Base-by-base conservation (phyloP, 2,888 invertebrate genomes). In the Azorinus chamasolen region DNA sequence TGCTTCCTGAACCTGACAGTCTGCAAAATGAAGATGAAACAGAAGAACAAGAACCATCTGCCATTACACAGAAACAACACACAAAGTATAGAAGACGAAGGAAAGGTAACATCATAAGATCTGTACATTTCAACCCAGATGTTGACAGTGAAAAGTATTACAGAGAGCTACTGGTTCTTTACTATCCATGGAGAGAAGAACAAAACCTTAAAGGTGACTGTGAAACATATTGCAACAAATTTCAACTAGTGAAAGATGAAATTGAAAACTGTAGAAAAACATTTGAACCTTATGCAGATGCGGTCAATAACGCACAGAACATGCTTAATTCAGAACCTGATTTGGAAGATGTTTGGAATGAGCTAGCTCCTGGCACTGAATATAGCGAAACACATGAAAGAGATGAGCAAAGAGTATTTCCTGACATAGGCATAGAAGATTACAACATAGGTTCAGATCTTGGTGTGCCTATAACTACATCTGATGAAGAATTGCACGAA, bases 171-270 rank as follows among this genome's bases (percentile, higher is more conserved):
- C 1, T 62, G 0, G 87, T 90, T 88, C 74, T 91, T 3, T 91
- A 74, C 66, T 18, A 72, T 0, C 85, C 89, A 5, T 91, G 90
- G 91, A 64, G 89, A 57, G 54, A 89, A 62, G 90, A 90, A 77
- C 25, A 83, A 27, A 32, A 43, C 14, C 54, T 81, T 16, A 32
- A 41, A 20, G 57, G n/a, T 39, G 43, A 57, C 22, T 58, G 22
- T 53, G 18, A 32, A 16, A 43, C 73, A 14, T 78, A 63, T 54
- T 16, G 51, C 22, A 51, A 71, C 8, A 63, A 53, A 39, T 75
- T 32, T 37, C 24, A 50, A 45, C 43, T 63, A 37, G 6, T 70
- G 8, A 22, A 71, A 58, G 48, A 58, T 20, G 59, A 55, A 27
- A 72, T 76, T 64, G 43, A 68, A 59, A 20, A 53, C 14, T 25